phyloP scores from a whole-genome alignment of 2,888 invertebrate genomes.

The Timema podura region DNA sequence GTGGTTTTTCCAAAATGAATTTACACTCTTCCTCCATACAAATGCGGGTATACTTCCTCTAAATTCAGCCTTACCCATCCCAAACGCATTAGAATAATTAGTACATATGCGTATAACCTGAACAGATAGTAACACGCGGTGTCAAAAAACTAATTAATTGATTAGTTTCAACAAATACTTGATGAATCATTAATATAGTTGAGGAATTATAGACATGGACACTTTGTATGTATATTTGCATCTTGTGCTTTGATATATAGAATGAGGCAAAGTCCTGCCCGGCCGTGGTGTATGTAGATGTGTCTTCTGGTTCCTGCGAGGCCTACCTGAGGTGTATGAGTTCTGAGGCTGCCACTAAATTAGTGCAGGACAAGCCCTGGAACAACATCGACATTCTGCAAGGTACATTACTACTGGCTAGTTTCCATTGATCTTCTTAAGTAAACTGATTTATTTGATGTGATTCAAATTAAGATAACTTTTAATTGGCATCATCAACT shows the following conservation, averaged over 20 bases:
- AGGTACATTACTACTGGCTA: slow-evolving; percentile 48
- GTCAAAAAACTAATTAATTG: too few relatives aligned
- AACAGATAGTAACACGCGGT: too few relatives aligned
- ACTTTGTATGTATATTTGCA: neutral
- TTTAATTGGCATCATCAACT: slow-evolving; percentile 5
- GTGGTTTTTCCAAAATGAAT: too few relatives aligned
- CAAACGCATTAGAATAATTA: too few relatives aligned
- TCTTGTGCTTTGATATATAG: slow-evolving; percentile 46
- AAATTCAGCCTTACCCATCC: too few relatives aligned
- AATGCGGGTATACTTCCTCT: too few relatives aligned
- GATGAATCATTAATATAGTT: neutral
- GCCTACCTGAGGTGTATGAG: slow-evolving; percentile 63
- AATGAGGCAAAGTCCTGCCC: slow-evolving; percentile 57
- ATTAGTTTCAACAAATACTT: neutral
- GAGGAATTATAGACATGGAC: neutral
- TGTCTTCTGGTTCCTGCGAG: slow-evolving; percentile 63
- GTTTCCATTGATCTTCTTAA: slow-evolving; percentile 26
- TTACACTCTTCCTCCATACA: too few relatives aligned
- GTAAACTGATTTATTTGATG: neutral
- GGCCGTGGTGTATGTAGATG: slow-evolving; percentile 75
- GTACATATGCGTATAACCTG: too few relatives aligned
- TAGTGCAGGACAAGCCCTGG: slow-evolving; percentile 41
- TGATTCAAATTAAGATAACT: too few relatives aligned
- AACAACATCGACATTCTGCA: slow-evolving; percentile 42
- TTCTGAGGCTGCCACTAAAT: slow-evolving; percentile 48